Conservation (phyloP, 2,888 invertebrate genomes). For the Chymomyza amoena region DNA sequence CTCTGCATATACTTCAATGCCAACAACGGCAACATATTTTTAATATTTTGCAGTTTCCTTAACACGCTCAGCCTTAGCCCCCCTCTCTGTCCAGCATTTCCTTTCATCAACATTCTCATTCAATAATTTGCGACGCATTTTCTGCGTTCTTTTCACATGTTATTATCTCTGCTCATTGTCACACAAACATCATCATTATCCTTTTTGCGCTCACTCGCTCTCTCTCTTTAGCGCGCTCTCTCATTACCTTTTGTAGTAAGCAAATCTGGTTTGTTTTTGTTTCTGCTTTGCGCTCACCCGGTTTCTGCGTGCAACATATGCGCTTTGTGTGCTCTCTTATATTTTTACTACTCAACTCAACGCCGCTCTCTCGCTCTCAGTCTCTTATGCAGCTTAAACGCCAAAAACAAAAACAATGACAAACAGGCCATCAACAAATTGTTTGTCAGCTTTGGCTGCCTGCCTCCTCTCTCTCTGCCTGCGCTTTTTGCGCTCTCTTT, state of each 20-base stretch:
- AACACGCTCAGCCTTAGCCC: conserved; percentile 29
- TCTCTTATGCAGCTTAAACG: background rate
- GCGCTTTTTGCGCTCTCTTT: conserved; percentile 1
- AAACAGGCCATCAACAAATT: background rate
- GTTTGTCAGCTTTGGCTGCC: background rate
- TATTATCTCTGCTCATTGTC: conserved; percentile 31
- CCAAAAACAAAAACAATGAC: background rate
- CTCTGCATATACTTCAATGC: background rate
- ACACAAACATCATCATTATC: background rate
- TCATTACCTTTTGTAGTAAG: background rate
- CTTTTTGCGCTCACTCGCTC: background rate
- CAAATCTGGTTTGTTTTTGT: conserved; percentile 27
- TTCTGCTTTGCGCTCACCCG: conserved; percentile 26
- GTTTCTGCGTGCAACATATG: conserved; percentile 24
- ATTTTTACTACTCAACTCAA: no score
- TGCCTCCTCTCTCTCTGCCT: background rate
- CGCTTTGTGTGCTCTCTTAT: background rate
- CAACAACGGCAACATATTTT: no score
- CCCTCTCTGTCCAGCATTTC: conserved; percentile 47
- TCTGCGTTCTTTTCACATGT: conserved; percentile 40
- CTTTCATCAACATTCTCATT: conserved; percentile 29
- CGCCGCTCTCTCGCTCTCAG: background rate
- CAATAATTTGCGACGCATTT: conserved; percentile 59
- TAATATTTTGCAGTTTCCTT: background rate
- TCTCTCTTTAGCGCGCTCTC: conserved; percentile 4